phyloP scores from a whole-genome alignment of 2,888 invertebrate genomes.

The Philereme transversata region DNA sequence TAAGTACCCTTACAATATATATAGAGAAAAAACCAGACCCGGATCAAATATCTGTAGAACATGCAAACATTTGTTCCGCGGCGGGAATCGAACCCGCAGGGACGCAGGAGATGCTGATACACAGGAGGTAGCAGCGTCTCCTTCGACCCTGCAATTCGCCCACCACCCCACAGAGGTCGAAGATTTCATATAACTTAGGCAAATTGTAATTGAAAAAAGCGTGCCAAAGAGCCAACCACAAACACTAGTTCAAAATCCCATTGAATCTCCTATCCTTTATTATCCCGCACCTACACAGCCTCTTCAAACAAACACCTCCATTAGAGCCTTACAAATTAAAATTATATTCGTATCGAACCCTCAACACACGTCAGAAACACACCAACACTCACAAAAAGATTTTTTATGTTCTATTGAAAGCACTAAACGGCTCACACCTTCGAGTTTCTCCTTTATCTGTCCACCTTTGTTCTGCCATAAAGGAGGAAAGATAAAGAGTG shows the following conservation, averaged over 20 bases:
- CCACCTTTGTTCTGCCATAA: slow-evolving; percentile 52
- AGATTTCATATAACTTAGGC: too few relatives aligned
- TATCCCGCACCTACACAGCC: slow-evolving; percentile 8
- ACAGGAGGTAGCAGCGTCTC: too few relatives aligned
- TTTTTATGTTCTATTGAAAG: slow-evolving; percentile 33
- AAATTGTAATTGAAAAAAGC: too few relatives aligned
- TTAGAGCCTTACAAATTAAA: slow-evolving; percentile 38
- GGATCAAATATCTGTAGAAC: too few relatives aligned
- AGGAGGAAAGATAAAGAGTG: slow-evolving; percentile 50
- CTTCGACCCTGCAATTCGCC: too few relatives aligned
- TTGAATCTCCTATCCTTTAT: slow-evolving; percentile 2
- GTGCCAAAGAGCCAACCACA: too few relatives aligned
- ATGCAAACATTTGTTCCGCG: too few relatives aligned
- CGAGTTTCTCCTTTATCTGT: slow-evolving; percentile 33
- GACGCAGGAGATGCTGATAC: too few relatives aligned
- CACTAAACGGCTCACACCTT: slow-evolving; percentile 55
- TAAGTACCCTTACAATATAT: too few relatives aligned
- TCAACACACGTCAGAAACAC: slow-evolving; percentile 42
- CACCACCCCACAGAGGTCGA: too few relatives aligned
- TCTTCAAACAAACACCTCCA: slow-evolving; percentile 31
- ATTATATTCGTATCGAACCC: slow-evolving; percentile 34
- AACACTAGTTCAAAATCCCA: not conserved
- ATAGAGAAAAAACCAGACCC: too few relatives aligned
- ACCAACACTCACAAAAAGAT: slow-evolving; percentile 45
- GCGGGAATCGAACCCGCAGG: too few relatives aligned